Percentiles rank a stretch among this genome's conserved stretches.
phyloP scores from a whole-genome alignment of 2,797 vertebrate species.

The Sebastes hubbsi region DNA sequence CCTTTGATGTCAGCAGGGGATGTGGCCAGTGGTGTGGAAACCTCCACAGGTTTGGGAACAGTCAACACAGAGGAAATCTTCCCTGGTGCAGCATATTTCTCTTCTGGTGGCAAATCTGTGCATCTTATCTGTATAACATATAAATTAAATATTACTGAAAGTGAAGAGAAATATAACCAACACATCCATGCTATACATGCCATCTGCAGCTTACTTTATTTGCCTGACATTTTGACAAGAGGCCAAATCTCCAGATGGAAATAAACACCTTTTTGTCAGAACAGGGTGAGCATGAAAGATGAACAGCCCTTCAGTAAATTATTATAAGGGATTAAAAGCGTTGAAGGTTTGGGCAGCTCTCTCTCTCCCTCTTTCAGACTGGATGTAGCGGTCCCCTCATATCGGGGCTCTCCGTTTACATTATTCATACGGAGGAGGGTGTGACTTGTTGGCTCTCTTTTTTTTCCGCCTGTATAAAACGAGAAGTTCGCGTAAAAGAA shows the following conservation, averaged over 20 bases:
- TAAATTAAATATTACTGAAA: not conserved
- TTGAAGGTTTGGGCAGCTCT: conserved; percentile 20
- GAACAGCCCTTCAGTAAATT: not conserved
- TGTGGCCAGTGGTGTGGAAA: conserved; percentile 62
- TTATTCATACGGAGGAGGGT: conserved; percentile 88
- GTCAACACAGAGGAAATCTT: conserved; percentile 22
- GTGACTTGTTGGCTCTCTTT: conserved; percentile 81
- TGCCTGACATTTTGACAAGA: conserved; percentile 14
- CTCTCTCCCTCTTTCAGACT: conserved; percentile 21
- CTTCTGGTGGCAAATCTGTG: conserved; percentile 3
- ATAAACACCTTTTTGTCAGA: conserved; percentile 7
- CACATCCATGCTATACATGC: not conserved
- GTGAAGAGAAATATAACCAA: not conserved
- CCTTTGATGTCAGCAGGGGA: conserved; percentile 60
- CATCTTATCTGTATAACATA: conserved; percentile 4
- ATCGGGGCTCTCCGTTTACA: conserved; percentile 81
- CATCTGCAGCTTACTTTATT: conserved; percentile 13
- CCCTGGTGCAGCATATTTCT: not conserved
- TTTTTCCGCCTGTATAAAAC: conserved; percentile 89
- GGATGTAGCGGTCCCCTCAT: conserved; percentile 74
- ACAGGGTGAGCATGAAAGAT: not conserved
- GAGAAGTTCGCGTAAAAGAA: conserved; percentile 74
- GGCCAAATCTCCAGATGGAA: conserved; percentile 1
- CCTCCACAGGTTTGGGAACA: conserved; percentile 44
- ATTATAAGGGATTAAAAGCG: conserved; percentile 19